Evolutionary conservation across 1,140 invertebrate genomes (phyloP).

Genomic region (Melitaea cinxia): DNA sequence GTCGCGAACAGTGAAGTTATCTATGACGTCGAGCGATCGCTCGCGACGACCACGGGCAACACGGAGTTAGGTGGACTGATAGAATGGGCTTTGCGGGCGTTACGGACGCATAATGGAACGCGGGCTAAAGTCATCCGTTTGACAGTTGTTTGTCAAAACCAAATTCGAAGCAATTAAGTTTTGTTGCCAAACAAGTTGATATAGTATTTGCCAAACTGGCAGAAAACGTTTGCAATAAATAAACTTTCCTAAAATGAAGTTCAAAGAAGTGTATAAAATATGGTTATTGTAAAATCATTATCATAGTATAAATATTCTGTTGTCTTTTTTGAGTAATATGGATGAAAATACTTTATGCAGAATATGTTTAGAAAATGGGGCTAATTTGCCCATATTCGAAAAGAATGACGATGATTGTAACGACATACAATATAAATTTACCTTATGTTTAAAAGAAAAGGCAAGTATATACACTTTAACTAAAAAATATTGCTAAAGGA

Average conservation of each 20-base stretch:
- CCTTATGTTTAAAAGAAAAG: constrained; percentile 57
- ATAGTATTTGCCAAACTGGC: not conserved
- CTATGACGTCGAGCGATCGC: too few relatives aligned
- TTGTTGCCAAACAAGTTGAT: constrained; percentile 2
- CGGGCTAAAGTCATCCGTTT: not conserved
- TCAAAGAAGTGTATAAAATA: not conserved
- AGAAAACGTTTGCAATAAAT: too few relatives aligned
- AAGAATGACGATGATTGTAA: constrained; percentile 32
- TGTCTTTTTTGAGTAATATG: not conserved
- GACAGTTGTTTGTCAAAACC: not conserved
- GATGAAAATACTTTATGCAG: constrained; percentile 47
- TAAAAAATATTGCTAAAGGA: not conserved
- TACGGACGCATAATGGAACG: too few relatives aligned
- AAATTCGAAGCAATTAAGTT: not conserved
- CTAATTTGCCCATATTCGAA: constrained; percentile 60
- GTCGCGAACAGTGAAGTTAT: too few relatives aligned
- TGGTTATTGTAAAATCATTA: not conserved
- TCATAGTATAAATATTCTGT: not conserved
- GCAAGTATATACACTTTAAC: constrained; percentile 35
- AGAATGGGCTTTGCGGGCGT: too few relatives aligned
- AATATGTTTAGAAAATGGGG: constrained; percentile 62
- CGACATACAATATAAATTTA: constrained; percentile 49
- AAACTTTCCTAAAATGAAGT: not conserved
- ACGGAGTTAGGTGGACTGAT: too few relatives aligned
- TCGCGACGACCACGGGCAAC: too few relatives aligned